phyloP scores from a whole-genome alignment of 2,888 invertebrate genomes.

The Acanthosepion pharaonis region DNA sequence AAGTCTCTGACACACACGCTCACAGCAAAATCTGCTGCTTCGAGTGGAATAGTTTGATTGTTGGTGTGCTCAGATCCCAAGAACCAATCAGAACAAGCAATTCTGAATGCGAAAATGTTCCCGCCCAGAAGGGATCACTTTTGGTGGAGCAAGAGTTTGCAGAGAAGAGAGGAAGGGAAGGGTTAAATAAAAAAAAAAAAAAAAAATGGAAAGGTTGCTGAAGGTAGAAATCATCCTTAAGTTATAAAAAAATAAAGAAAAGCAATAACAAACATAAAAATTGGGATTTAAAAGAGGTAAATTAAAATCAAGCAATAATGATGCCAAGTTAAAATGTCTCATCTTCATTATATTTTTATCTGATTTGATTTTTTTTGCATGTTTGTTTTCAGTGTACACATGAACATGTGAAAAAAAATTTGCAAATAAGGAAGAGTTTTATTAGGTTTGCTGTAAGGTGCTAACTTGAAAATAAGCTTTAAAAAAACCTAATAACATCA shows the following conservation, averaged over 20 bases:
- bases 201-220: not conserved
- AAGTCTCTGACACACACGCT: constrained; percentile 33
- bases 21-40: constrained; percentile 6
- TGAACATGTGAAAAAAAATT: not conserved
- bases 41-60: constrained; percentile 1
- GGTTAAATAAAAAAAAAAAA: constrained; percentile 6
- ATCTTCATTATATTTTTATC: not conserved
- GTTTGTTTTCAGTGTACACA: not conserved
- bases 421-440: not conserved
- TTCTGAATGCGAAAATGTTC: not conserved
- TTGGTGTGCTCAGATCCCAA: not conserved
- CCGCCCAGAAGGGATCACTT: constrained; percentile 21
- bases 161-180: not conserved
- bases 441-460: constrained; percentile 33
- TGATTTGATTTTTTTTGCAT: not conserved
- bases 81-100: not conserved
- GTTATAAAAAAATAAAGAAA: not conserved
- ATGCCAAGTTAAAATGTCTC: not conserved
- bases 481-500: not conserved
- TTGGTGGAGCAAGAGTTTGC: not conserved
- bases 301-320: constrained; percentile 18
- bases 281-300: not conserved
- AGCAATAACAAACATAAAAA: not conserved
- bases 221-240: constrained; percentile 3
- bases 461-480: not conserved